Evolutionary conservation across 2,797 vertebrate species (phyloP), one percentile per base, ranked within the genome.

Genomic region (Oreochromis mossambicus): DNA sequence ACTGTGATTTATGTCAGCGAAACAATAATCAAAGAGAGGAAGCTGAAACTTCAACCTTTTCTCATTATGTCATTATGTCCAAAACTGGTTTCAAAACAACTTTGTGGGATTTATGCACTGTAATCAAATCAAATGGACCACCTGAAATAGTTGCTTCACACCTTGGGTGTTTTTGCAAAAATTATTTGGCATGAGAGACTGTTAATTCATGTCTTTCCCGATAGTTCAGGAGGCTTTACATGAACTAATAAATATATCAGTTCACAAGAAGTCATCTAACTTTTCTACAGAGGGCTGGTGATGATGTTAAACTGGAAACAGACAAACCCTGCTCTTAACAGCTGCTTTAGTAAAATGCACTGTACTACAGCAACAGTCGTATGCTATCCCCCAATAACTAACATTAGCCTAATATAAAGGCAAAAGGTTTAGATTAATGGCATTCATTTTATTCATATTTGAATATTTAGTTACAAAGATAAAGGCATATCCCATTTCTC

Each of bases 61-160:
- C 78, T 89, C 50, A 75, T 75, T 52, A 88, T 79, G 79, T 86
- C 21, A 84, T 90, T 78, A 50, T 1, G 19, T 68, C 84, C 32
- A 81, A 61, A 88, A 88, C 24, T 66, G 52, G 50, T 87, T 75
- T 75, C 70, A 50, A 75, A 50, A 50, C 70, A 75, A 32, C 43
- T 32, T 19, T 29, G 24, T 13, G 43, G 26, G 51, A 24, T 19
- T 80, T 82, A 52, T 79, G 78, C 54, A 51, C 77, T 82, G 68
- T 84, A 87, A 88, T 89, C 78, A 90, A 87, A 89, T 89, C 48
- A 85, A 89, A 90, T 32, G 32, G 79, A 88, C 68, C 78, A 86
- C 81, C 82, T 87, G 66, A 83, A 89, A 77, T 66, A 56, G 51
- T 7, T 77, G 75, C 78, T 78, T 58, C 54, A 55, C 43, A 77